These are phyloP conservation scores for Hypotaenidia okinawae DNA, from an alignment of 2,797 vertebrate genomes.

Conservation along the genomic window DNA sequence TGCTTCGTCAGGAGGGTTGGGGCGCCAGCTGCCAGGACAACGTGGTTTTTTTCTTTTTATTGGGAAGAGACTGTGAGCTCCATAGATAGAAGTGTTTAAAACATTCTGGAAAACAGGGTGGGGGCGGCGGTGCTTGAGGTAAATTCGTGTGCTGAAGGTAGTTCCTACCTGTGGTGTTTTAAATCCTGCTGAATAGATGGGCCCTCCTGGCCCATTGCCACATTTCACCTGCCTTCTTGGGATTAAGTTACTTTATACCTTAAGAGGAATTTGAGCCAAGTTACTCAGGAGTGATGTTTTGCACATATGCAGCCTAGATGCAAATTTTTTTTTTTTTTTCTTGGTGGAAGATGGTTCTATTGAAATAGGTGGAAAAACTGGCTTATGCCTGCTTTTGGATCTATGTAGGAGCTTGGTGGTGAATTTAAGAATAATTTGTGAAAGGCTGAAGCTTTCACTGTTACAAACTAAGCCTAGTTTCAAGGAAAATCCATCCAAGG, in stretches of 20 bases:
- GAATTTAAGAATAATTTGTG: neutral
- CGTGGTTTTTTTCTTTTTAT: neutral
- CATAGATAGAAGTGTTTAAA: neutral
- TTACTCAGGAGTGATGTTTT: neutral
- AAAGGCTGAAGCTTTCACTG: neutral
- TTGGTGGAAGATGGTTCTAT: neutral
- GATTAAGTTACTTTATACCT: no score
- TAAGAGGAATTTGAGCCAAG: neutral
- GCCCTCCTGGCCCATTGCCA: neutral
- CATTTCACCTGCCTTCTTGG: neutral
- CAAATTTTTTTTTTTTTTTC: neutral
- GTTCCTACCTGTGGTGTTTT: neutral
- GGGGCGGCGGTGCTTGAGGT: neutral
- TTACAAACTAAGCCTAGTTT: neutral
- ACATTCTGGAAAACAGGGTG: neutral
- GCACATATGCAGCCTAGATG: neutral
- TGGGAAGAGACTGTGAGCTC: neutral
- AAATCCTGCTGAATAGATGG: rapidly evolving
- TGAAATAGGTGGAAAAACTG: neutral
- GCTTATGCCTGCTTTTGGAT: neutral
- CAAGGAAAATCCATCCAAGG: neutral
- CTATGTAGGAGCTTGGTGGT: neutral
- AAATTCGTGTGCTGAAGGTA: neutral
- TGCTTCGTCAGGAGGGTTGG: rapidly evolving
- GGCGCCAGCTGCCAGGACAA: rapidly evolving